A percentile compares a stretch with the other conserved stretches of the same genome.
Evolutionary conservation across 2,888 invertebrate species (phyloP).

Genomic region (Thelaira solivaga): DNA sequence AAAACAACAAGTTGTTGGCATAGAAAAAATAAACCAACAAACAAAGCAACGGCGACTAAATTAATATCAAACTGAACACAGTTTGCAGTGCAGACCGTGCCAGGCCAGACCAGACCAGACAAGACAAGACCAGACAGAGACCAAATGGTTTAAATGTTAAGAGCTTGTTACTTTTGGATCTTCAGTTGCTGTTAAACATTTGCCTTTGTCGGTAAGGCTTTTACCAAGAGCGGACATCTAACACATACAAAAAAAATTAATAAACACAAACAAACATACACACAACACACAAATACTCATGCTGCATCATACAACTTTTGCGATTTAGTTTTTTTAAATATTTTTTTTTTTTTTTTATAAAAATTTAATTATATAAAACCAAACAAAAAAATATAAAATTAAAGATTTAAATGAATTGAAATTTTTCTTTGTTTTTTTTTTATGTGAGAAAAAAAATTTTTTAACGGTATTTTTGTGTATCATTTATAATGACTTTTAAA

Average conservation of each 20-base stretch:
- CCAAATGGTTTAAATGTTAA: slow-evolving; percentile 59
- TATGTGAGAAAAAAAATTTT: neutral
- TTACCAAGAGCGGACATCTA: slow-evolving; percentile 45
- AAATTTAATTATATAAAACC: too few species aligned
- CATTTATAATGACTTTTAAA: slow-evolving; percentile 13
- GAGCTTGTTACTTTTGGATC: slow-evolving; percentile 63
- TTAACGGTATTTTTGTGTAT: slow-evolving; percentile 35
- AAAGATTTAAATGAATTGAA: neutral
- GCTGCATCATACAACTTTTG: neutral
- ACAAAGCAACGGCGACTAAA: slow-evolving; percentile 10
- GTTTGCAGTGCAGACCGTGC: slow-evolving; percentile 29
- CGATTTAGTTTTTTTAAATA: too few species aligned
- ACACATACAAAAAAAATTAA: neutral
- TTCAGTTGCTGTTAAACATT: slow-evolving; percentile 67
- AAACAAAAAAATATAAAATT: slow-evolving; percentile 52
- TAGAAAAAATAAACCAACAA: slow-evolving; percentile 16
- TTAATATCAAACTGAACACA: slow-evolving; percentile 18
- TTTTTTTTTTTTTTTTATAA: too few species aligned
- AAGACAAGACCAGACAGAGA: slow-evolving; percentile 38
- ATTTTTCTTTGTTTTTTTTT: neutral
- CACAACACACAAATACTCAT: neutral
- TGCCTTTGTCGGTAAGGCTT: slow-evolving; percentile 65
- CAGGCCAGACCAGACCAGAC: slow-evolving; percentile 14
- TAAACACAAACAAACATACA: neutral
- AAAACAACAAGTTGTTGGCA: slow-evolving; percentile 29